These are phyloP conservation scores for Oreochromis spilurus DNA, from an alignment of 2,113 vertebrate species.

Conservation along the genomic window DNA sequence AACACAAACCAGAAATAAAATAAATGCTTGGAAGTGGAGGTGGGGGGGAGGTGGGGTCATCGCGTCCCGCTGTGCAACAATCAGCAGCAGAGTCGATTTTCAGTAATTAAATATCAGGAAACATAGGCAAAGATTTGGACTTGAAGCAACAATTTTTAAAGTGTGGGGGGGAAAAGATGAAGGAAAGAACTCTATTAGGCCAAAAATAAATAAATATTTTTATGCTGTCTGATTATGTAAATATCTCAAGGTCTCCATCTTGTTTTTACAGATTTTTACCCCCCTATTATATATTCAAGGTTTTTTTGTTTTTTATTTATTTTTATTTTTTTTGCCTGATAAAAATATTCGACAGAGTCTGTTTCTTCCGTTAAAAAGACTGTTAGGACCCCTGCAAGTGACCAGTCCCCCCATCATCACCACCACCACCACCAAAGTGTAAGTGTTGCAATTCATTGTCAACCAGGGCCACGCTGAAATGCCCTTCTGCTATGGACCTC, in stretches of 20 bases:
- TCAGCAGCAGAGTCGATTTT: conserved; percentile 44
- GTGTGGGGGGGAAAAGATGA: neutral
- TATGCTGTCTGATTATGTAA: neutral
- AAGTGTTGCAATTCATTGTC: conserved; percentile 64
- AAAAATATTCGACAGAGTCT: neutral
- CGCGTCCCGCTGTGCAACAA: conserved; percentile 47
- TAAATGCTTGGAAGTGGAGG: neutral
- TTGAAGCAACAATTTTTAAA: neutral
- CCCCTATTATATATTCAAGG: neutral
- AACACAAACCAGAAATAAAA: conserved; percentile 18
- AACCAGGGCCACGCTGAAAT: neutral
- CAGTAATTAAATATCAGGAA: conserved; percentile 34
- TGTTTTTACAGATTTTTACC: neutral
- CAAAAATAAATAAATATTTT: neutral
- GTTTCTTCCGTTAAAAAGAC: neutral
- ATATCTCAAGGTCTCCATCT: neutral
- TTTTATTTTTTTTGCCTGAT: neutral
- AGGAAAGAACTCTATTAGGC: neutral
- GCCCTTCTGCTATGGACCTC: neutral
- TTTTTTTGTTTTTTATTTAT: neutral
- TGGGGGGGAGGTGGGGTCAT: neutral
- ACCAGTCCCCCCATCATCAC: neutral
- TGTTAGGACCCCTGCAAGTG: neutral
- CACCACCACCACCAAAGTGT: neutral
- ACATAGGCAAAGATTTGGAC: neutral